These are phyloP conservation scores for Tragelaphus oryx DNA, from an alignment of 2,797 vertebrate species.

Conservation along the genomic window DNA sequence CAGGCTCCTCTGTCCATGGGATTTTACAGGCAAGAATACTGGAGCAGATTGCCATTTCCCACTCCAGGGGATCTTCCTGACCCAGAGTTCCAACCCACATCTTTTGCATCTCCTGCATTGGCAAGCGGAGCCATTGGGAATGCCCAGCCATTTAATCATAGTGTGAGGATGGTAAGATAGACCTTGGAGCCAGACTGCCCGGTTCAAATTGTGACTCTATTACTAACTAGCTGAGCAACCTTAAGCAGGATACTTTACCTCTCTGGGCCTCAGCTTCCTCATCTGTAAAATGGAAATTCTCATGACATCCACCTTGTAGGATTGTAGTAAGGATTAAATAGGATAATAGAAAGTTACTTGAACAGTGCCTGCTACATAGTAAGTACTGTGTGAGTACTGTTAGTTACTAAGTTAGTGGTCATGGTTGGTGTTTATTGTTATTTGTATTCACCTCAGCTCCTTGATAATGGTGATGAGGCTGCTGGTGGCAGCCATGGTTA, in stretches of 20 bases:
- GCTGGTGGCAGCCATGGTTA: neutral
- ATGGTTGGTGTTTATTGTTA: fast-evolving
- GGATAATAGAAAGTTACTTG: neutral
- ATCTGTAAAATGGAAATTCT: neutral
- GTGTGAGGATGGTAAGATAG: neutral
- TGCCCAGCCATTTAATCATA: neutral
- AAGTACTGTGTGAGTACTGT: fast-evolving
- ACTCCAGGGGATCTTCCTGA: neutral
- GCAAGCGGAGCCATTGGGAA: neutral
- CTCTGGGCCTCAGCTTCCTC: neutral
- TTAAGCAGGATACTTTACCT: no score
- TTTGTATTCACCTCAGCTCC: neutral
- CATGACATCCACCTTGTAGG: neutral
- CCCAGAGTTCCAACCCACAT: neutral
- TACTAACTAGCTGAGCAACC: neutral
- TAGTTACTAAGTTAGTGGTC: neutral
- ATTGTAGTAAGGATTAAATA: neutral
- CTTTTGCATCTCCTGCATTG: neutral
- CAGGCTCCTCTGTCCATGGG: neutral
- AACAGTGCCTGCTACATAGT: neutral
- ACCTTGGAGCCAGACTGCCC: neutral
- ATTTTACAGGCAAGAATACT: neutral
- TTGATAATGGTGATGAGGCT: neutral
- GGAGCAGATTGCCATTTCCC: neutral
- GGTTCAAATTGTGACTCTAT: neutral